phyloP scores from a whole-genome alignment of 2,888 invertebrate species.

The Pharmacophagus antenor region DNA sequence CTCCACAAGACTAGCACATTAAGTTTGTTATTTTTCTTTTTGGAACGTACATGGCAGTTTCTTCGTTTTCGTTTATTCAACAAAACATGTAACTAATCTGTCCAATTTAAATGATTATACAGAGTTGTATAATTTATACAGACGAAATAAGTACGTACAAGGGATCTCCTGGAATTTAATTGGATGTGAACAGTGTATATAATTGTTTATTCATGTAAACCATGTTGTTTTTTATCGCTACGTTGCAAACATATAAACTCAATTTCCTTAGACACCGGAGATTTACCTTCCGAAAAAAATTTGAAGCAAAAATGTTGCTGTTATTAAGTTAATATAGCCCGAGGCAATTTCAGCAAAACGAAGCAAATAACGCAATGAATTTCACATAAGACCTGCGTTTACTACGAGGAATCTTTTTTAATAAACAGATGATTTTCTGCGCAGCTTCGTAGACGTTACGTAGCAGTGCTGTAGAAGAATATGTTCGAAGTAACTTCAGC shows the following conservation, averaged over 20 bases:
- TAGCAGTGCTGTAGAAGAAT: constrained; percentile 9
- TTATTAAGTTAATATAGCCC: constrained; percentile 19
- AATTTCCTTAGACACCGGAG: constrained; percentile 19
- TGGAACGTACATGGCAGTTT: neutral
- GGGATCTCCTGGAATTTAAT: too few relatives aligned
- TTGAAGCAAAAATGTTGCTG: constrained; percentile 13
- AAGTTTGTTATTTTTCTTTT: neutral
- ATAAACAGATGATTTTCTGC: constrained; percentile 17
- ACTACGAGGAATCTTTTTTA: constrained; percentile 10
- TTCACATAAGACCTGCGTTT: constrained; percentile 15
- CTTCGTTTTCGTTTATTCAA: neutral
- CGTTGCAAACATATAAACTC: constrained; percentile 8
- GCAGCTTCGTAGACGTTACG: constrained; percentile 20
- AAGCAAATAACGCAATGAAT: constrained; percentile 13
- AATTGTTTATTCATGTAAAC: constrained; percentile 10
- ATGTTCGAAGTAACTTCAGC: neutral
- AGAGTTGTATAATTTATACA: too few relatives aligned
- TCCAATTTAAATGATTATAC: too few relatives aligned
- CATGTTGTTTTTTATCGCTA: neutral
- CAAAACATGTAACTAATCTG: too few relatives aligned
- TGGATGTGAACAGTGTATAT: neutral
- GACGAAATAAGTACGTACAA: too few relatives aligned
- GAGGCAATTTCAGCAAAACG: constrained; percentile 18
- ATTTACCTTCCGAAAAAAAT: constrained; percentile 7
- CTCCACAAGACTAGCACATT: neutral